phyloP scores from a whole-genome alignment of 2,113 vertebrate genomes.

The Datnioides undecimradiatus region DNA sequence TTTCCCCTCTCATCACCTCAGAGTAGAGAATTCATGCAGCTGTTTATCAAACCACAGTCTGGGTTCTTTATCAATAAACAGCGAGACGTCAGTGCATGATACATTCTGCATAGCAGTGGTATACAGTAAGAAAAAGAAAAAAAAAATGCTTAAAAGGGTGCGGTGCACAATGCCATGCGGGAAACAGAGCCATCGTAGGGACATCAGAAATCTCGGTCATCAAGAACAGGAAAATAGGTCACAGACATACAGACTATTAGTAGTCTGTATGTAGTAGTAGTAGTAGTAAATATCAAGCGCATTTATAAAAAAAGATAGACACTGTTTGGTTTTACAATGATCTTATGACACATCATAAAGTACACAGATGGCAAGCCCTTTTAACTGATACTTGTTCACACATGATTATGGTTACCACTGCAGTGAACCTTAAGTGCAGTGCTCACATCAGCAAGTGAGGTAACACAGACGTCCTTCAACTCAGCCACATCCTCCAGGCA shows the following conservation, averaged over 20 bases:
- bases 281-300: slow-evolving; percentile 25
- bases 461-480: neutral
- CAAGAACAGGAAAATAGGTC: slow-evolving; percentile 23
- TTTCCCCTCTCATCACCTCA: slow-evolving; percentile 64
- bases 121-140: neutral
- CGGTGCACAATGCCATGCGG: slow-evolving; percentile 17
- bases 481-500: too few relatives aligned
- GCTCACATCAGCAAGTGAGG: neutral
- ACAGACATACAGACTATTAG: neutral
- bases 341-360: neutral
- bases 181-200: slow-evolving; percentile 6
- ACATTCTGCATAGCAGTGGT: slow-evolving; percentile 32
- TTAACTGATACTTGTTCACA: neutral
- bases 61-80: slow-evolving; percentile 57
- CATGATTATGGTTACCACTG: neutral
- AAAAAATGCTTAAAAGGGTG: neutral
- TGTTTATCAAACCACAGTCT: slow-evolving; percentile 61
- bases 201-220: neutral
- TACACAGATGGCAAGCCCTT: neutral
- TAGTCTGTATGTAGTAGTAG: too few relatives aligned
- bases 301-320: slow-evolving; percentile 16
- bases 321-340: neutral
- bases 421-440: neutral
- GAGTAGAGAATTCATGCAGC: slow-evolving; percentile 51
- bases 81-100: slow-evolving; percentile 41